Evolutionary conservation across 53 echinoderm and acorn worm species (phyloP).

Genomic region (Temnopleurus reevesii): DNA sequence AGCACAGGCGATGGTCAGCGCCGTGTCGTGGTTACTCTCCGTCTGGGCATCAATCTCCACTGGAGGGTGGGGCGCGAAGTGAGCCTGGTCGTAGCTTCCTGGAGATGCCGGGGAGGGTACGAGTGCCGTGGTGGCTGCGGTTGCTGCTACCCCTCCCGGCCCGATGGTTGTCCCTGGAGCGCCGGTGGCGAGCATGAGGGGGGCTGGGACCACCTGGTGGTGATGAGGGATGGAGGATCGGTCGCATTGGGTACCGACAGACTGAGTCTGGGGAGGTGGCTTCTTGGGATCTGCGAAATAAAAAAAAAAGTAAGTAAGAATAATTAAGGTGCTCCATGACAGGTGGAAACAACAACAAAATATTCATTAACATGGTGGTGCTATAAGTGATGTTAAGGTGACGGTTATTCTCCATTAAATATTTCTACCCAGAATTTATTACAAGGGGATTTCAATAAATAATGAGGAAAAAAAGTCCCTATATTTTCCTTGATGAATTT

Average conservation of each 20-base stretch:
- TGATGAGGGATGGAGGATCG: constrained; percentile 74
- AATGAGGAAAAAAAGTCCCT: too few species aligned
- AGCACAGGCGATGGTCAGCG: constrained; percentile 94
- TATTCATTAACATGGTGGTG: too few species aligned
- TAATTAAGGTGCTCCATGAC: too few species aligned
- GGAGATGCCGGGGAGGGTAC: constrained; percentile 78
- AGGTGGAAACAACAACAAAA: too few species aligned
- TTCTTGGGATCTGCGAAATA: constrained; percentile 81
- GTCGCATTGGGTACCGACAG: constrained; percentile 98
- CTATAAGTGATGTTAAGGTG: too few species aligned
- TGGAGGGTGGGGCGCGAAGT: constrained; percentile 88
- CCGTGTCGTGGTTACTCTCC: constrained; percentile 99
- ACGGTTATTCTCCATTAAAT: too few species aligned
- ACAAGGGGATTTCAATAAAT: too few species aligned
- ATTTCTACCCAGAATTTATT: too few species aligned
- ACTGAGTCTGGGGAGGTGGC: constrained; percentile 87
- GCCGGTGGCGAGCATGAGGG: constrained; percentile 37
- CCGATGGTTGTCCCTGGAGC: not conserved
- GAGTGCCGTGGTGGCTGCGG: constrained; percentile 70
- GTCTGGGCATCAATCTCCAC: constrained; percentile 99
- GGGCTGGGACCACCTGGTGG: constrained; percentile 32
- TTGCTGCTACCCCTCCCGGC: not conserved
- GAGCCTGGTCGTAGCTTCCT: constrained; percentile 69
- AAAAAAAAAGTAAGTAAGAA: too few species aligned
- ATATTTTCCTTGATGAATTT: too few species aligned